These are phyloP conservation scores for Adelphocoris suturalis DNA, from an alignment of 2,888 invertebrate genomes.

Conservation along the genomic window DNA sequence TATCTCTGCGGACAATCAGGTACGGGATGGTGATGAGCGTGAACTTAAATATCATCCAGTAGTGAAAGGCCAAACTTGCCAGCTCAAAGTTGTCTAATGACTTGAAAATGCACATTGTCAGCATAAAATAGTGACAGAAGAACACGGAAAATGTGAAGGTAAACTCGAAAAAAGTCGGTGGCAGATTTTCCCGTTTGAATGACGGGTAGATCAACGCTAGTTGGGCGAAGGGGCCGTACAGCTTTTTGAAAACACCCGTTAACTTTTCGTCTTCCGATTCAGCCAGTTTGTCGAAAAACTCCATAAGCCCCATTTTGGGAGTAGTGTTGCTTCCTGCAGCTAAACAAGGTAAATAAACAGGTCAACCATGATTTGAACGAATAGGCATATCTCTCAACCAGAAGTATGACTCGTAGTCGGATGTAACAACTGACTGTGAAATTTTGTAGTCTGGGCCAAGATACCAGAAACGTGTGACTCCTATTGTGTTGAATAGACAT, in stretches of 20 bases:
- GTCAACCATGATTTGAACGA: too few relatives aligned
- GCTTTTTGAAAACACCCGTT: background rate
- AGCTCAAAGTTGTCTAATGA: background rate
- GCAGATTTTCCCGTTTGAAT: background rate
- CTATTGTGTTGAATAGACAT: too few relatives aligned
- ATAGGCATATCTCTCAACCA: too few relatives aligned
- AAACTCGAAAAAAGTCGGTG: background rate
- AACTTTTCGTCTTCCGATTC: background rate
- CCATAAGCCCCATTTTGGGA: background rate
- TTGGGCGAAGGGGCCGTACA: background rate
- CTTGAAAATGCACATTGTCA: background rate
- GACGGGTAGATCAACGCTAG: background rate
- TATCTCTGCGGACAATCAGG: background rate
- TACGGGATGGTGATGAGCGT: background rate
- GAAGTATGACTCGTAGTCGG: too few relatives aligned
- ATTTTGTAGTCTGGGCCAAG: too few relatives aligned
- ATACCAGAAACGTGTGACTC: too few relatives aligned
- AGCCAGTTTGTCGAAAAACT: background rate
- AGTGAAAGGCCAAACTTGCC: background rate
- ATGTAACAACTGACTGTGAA: too few relatives aligned
- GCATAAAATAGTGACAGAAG: background rate
- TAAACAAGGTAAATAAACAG: too few relatives aligned
- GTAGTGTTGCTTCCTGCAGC: too few relatives aligned
- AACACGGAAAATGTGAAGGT: background rate
- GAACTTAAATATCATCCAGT: constrained; percentile 13